A percentile compares a stretch with the other conserved stretches of the same genome.
These are phyloP conservation scores for Sinopyrophorus schimmeli DNA, from an alignment of 2,888 invertebrate genomes.

Conservation along the genomic window DNA sequence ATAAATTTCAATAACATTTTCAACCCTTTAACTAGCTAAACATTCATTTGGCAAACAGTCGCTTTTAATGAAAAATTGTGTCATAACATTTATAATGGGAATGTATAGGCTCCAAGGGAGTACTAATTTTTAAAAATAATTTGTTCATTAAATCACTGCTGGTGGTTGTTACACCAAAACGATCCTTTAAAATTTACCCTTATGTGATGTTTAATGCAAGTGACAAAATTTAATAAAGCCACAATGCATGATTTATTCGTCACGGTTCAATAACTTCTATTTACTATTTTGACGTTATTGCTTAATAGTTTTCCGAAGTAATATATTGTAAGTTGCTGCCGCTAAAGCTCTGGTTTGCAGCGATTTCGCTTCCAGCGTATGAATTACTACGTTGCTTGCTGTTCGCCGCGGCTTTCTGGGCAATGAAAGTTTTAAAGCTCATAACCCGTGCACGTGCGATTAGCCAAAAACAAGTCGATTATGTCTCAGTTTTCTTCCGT, in stretches of 20 bases:
- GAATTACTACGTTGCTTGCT: conserved; percentile 14
- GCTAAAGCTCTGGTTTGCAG: conserved; percentile 11
- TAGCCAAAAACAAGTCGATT: conserved; percentile 1
- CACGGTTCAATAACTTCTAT: conserved; percentile 26
- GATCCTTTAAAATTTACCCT: conserved; percentile 3
- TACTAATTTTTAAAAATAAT: conserved; percentile 7
- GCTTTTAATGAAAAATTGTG: conserved; percentile 5
- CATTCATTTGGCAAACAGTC: too few relatives aligned
- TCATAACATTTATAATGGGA: too few relatives aligned
- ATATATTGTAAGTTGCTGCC: conserved; percentile 19
- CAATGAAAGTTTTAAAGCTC: conserved; percentile 23
- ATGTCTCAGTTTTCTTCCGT: too few relatives aligned
- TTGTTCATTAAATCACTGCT: conserved; percentile 8
- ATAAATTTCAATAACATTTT: too few relatives aligned
- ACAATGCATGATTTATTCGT: conserved; percentile 11
- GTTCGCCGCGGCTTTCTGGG: conserved; percentile 8
- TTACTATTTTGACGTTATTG: conserved; percentile 26
- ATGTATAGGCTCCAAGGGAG: background rate
- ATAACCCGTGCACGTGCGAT: conserved; percentile 11
- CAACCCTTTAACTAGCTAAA: too few relatives aligned
- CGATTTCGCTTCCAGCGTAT: conserved; percentile 18
- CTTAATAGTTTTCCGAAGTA: conserved; percentile 28
- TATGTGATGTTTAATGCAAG: conserved; percentile 15
- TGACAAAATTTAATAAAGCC: conserved; percentile 23
- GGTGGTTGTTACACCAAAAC: conserved; percentile 7